These are phyloP conservation scores for Trachelus stipa DNA, from an alignment of 2,888 invertebrate species.

Conservation along the genomic window DNA sequence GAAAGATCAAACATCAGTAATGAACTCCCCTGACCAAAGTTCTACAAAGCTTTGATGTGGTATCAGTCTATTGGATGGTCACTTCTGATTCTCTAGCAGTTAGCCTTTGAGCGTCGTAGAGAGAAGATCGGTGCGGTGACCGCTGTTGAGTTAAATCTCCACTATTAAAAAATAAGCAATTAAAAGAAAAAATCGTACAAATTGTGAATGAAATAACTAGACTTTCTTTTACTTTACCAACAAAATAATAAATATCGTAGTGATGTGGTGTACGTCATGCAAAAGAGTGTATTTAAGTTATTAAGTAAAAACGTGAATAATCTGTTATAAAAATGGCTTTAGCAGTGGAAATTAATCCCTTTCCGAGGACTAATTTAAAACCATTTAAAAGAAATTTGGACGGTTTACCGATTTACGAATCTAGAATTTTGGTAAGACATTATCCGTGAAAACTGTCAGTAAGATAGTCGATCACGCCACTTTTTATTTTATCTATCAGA, in stretches of 20 bases:
- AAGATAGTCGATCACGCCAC: not conserved
- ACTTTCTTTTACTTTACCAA: not conserved
- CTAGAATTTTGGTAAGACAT: not conserved
- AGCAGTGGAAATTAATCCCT: not conserved
- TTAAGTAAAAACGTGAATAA: not conserved
- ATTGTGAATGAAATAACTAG: conserved; percentile 22
- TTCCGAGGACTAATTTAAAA: not conserved
- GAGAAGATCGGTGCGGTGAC: not conserved
- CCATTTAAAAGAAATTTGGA: not conserved
- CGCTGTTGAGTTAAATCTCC: not conserved
- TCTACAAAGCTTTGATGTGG: not conserved
- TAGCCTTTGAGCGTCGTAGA: not conserved
- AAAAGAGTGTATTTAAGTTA: not conserved
- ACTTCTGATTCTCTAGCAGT: not conserved
- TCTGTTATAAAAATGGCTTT: not conserved
- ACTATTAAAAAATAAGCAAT: conserved; percentile 22
- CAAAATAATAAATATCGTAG: not conserved
- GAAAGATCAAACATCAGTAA: not conserved
- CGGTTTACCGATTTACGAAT: not conserved
- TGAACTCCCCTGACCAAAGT: not conserved
- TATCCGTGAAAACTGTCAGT: not conserved
- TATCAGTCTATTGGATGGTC: not conserved
- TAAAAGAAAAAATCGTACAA: conserved; percentile 38
- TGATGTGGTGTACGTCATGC: not conserved
- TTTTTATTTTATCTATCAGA: not conserved